Percentiles rank a stretch among this genome's conserved stretches.
These are phyloP conservation scores for Epinephelus coioides DNA, from an alignment of 2,797 vertebrate species.

Conservation along the genomic window DNA sequence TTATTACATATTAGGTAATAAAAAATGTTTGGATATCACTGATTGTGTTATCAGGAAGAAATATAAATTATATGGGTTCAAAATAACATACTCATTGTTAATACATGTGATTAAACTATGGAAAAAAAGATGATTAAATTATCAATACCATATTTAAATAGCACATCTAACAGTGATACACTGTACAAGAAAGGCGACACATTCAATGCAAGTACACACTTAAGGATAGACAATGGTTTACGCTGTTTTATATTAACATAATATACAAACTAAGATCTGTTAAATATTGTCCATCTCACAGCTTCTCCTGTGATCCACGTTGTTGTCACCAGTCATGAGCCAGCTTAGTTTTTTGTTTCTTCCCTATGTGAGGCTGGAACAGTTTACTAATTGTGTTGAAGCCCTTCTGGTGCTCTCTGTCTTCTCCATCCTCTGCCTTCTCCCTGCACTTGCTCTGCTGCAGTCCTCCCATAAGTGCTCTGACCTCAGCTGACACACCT, in stretches of 20 bases:
- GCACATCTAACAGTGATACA: constrained; percentile 37
- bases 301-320: constrained; percentile 63
- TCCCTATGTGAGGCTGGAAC: constrained; percentile 85
- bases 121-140: not conserved
- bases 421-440: constrained; percentile 81
- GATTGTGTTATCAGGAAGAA: constrained; percentile 7
- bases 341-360: constrained; percentile 87
- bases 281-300: not conserved
- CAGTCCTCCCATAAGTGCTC: constrained; percentile 88
- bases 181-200: constrained; percentile 15
- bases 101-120: constrained; percentile 3
- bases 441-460: constrained; percentile 51
- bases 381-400: constrained; percentile 91
- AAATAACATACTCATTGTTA: constrained; percentile 5
- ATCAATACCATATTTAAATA: constrained; percentile 34
- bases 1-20: constrained; percentile 22
- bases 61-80: constrained; percentile 12
- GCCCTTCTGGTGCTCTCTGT: constrained; percentile 87
- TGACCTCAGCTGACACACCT: constrained; percentile 80
- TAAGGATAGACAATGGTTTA: not conserved
- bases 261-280: not conserved
- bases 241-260: not conserved
- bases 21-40: not conserved
- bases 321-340: constrained; percentile 71
- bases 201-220: constrained; percentile 2